phyloP scores from a whole-genome alignment of 2,797 vertebrate species.

The Saxicola maurus region DNA sequence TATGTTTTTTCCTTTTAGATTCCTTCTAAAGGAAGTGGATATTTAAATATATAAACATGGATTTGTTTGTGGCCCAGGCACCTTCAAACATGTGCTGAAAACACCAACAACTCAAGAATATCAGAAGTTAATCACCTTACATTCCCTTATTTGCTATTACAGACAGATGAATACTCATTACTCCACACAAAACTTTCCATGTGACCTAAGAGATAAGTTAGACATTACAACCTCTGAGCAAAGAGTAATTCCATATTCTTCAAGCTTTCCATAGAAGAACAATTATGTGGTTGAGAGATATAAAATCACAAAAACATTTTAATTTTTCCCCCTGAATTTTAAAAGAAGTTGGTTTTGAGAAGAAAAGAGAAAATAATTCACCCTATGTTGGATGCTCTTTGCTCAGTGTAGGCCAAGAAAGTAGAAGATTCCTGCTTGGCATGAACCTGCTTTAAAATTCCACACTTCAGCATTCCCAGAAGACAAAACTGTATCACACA shows the following conservation, averaged over 20 bases:
- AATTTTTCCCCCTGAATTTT: not conserved
- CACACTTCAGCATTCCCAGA: not conserved
- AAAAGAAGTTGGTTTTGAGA: not conserved
- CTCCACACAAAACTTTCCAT: not conserved
- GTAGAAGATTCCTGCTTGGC: not conserved
- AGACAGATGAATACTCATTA: not conserved
- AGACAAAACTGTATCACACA: not conserved
- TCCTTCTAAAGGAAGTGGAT: not conserved
- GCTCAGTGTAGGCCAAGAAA: not conserved
- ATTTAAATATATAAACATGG: not conserved
- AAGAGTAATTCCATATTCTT: not conserved
- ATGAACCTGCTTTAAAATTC: not conserved
- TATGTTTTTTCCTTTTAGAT: not conserved
- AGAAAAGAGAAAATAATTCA: not conserved
- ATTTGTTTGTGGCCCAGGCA: not conserved
- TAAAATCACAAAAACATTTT: not conserved
- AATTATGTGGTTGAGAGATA: not conserved
- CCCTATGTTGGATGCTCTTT: not conserved
- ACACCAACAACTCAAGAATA: not conserved
- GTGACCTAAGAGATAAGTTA: not conserved
- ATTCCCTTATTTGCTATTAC: not conserved
- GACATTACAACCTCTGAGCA: not conserved
- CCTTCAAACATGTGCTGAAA: not conserved
- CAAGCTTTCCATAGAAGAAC: not conserved
- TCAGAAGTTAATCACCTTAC: not conserved